phyloP scores from a whole-genome alignment of 2,888 invertebrate genomes.

The Drosophila acutilabella region DNA sequence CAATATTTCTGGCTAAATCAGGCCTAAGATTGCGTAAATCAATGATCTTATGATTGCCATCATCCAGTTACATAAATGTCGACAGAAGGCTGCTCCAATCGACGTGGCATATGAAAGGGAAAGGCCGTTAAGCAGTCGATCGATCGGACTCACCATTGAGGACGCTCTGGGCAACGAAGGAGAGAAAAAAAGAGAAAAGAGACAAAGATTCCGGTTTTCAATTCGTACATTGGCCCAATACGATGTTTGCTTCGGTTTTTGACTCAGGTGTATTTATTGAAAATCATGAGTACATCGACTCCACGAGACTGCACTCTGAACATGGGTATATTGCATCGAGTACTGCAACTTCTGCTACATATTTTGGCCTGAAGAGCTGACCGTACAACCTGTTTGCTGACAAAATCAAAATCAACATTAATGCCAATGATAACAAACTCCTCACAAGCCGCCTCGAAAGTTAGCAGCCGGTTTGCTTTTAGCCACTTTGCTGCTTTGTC shows the following conservation, averaged over 20 bases:
- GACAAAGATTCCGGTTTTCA: constrained; percentile 66
- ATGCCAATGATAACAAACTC: constrained; percentile 55
- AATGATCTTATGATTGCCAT: background rate
- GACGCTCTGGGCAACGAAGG: constrained; percentile 46
- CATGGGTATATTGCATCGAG: constrained; percentile 22
- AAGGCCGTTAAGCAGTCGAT: constrained; percentile 48
- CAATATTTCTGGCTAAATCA: background rate
- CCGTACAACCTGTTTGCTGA: constrained; percentile 51
- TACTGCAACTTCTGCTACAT: constrained; percentile 61
- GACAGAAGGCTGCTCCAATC: constrained; percentile 29
- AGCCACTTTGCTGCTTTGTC: constrained; percentile 40
- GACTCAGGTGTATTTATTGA: constrained; percentile 65
- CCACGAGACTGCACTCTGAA: constrained; percentile 44
- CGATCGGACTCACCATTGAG: constrained; percentile 6
- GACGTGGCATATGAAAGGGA: constrained; percentile 61
- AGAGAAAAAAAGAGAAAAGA: background rate
- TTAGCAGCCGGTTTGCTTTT: constrained; percentile 66
- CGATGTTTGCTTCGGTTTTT: constrained; percentile 45
- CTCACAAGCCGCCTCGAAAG: constrained; percentile 13
- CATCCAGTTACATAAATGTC: constrained; percentile 42
- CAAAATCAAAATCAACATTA: constrained; percentile 44
- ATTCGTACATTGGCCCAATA: constrained; percentile 67
- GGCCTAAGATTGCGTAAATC: background rate
- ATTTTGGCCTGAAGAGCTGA: constrained; percentile 76
- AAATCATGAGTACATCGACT: constrained; percentile 80